A percentile compares a stretch with the other conserved stretches of the same genome.
Evolutionary conservation across 2,888 invertebrate species (phyloP).

Genomic region (Platyscelio sp.): DNA sequence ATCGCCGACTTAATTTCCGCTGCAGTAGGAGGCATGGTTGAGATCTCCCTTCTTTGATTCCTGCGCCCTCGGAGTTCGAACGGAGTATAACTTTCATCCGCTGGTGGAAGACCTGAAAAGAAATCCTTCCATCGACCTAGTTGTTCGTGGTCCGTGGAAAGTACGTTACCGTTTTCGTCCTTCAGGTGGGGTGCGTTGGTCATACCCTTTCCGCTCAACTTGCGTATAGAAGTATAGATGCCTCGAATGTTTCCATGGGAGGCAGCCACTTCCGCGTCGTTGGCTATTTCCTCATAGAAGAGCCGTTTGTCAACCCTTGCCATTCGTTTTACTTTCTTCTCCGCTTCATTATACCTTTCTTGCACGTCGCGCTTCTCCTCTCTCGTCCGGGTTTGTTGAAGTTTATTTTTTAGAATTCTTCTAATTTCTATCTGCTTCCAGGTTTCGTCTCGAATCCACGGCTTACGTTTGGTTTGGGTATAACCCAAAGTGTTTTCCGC

Average conservation of each 20-base stretch:
- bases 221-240: not conserved
- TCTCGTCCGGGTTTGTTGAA: not conserved
- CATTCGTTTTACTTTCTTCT: not conserved
- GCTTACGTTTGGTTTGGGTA: not conserved
- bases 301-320: not conserved
- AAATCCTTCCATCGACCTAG: not conserved
- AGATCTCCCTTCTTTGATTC: not conserved
- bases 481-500: constrained; percentile 3
- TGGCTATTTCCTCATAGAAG: constrained; percentile 1
- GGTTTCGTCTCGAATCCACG: constrained; percentile 14
- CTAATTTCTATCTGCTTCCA: not conserved
- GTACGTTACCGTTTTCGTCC: not conserved
- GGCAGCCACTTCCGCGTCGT: not conserved
- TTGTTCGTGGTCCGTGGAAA: not conserved
- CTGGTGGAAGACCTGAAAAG: not conserved
- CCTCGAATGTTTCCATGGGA: constrained; percentile 1
- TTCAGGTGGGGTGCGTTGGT: not conserved
- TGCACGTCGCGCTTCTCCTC: not conserved
- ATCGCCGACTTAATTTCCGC: not conserved
- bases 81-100: not conserved
- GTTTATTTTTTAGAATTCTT: not conserved
- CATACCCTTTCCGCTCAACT: not conserved
- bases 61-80: not conserved
- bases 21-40: not conserved
- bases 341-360: not conserved